Conservation (phyloP, 2,113 vertebrate species). For the Erythrocercus mccallii region DNA sequence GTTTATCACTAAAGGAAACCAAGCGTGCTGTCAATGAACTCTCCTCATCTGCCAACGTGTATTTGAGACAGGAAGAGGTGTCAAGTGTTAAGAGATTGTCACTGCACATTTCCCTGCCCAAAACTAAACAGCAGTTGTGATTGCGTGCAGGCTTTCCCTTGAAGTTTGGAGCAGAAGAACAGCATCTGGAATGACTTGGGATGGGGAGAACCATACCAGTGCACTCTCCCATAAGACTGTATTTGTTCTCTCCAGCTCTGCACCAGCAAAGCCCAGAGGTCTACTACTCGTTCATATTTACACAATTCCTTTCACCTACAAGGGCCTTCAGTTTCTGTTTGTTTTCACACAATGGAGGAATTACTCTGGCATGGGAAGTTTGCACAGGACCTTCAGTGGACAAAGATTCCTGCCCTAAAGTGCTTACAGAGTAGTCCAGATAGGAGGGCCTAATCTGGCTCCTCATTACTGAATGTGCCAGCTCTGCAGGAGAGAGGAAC, state of each 20-base stretch:
- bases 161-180: not conserved
- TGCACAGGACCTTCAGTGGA: not conserved
- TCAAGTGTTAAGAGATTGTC: not conserved
- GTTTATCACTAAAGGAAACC: not conserved
- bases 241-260: not conserved
- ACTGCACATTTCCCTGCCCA: not conserved
- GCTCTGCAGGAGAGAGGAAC: not conserved
- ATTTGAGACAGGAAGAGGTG: not conserved
- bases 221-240: not conserved
- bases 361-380: not conserved
- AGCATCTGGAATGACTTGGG: not conserved
- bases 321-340: conserved; percentile 3
- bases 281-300: not conserved
- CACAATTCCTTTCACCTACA: not conserved
- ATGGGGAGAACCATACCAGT: not conserved
- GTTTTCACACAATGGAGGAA: not conserved
- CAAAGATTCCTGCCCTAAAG: not conserved
- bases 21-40: not conserved
- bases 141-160: not conserved
- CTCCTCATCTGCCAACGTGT: not conserved
- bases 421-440: not conserved
- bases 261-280: not conserved
- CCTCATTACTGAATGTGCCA: not conserved
- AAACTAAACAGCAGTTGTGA: not conserved
- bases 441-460: not conserved